A percentile compares a stretch with the other conserved stretches of the same genome.
phyloP scores from a whole-genome alignment of 2,888 invertebrate genomes.

The Mesochorus sp. region DNA sequence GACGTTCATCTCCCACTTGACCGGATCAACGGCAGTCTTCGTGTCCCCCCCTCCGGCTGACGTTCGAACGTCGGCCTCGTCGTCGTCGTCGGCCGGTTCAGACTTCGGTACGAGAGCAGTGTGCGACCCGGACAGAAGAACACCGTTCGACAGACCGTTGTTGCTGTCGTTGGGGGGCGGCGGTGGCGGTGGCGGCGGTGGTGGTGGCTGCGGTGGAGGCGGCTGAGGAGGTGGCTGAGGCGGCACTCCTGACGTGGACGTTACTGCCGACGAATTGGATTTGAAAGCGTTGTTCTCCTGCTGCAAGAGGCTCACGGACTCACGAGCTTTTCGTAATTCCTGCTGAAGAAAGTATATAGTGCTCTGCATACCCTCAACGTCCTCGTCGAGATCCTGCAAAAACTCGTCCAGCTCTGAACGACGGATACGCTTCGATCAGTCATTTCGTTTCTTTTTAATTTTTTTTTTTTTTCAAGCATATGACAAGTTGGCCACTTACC shows the following conservation, averaged over 20 bases:
- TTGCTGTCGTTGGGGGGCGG: constrained; percentile 64
- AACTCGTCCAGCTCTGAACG: constrained; percentile 98
- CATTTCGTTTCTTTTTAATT: not conserved
- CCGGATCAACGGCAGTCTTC: constrained; percentile 5
- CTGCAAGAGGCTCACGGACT: constrained; percentile 86
- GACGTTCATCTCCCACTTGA: not conserved
- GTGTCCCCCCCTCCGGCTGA: not conserved
- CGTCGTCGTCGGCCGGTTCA: not conserved
- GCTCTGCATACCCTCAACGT: constrained; percentile 99
- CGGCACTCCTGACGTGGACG: constrained; percentile 3
- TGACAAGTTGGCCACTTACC: constrained; percentile 84
- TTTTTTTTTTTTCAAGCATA: not conserved
- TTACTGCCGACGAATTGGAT: constrained; percentile 31
- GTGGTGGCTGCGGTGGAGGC: constrained; percentile 49
- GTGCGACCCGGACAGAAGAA: too few relatives aligned
- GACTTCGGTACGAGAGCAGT: constrained; percentile 12
- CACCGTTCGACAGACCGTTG: constrained; percentile 76
- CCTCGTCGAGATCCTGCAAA: constrained; percentile 97
- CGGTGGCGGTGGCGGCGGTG: constrained; percentile 29
- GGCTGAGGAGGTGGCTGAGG: constrained; percentile 26
- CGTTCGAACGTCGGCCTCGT: constrained; percentile 48
- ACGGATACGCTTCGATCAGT: constrained; percentile 40
- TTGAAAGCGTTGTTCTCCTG: constrained; percentile 83
- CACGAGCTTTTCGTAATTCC: constrained; percentile 93
- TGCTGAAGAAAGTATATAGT: constrained; percentile 97